Evolutionary conservation across 1,140 invertebrate genomes (phyloP), one percentile per base, ranked within the genome.

Genomic region (Aphidius ervi): DNA sequence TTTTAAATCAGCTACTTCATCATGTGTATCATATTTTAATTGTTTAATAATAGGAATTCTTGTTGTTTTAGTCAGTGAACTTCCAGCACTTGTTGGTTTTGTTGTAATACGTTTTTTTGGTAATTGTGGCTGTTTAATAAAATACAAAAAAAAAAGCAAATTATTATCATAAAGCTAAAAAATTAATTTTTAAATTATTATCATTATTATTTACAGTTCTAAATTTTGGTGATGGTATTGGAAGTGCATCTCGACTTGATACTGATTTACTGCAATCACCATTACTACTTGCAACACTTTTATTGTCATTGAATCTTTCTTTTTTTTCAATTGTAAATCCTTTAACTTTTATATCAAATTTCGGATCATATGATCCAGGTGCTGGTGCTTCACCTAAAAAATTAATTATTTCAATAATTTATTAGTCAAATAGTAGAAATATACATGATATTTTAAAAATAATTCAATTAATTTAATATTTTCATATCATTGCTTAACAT

Each of bases 331-430:
- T 73, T 9, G 68, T 63, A 39, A 67, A 16, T 0, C 75, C 72
- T 62, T 77, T 77, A 5, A 78, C 65, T 59, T 77, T 80, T 5
- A 10, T 67, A 2, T 74, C 70, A 43, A 78, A 77, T 53, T 77
- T 79, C 5, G 79, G 79, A 60, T 81, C 76, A 45, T 81, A 81
- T 0, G 76, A 65, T 40, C 79, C 79, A 47, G 79, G 78, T 20
- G 78, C 70, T 46, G 79, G 79, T 43, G 64, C 76, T 48, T 76
- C 73, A 57, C 72, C 79, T 81, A 49, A 10, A 61, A 55, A 60
- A 46, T 31, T 31, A 31, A 31, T 16, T 16, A 16, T 0, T 16
- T 16, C 16, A 16, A 16, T 16, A 16, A 16, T 16, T 16, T 0
- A 16, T 16, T 16, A 16, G 16, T 16, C 16, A 16, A 16, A 16